Evolutionary conservation across 2,113 vertebrate species (phyloP).

Genomic region (Nyctereutes procyonoides): DNA sequence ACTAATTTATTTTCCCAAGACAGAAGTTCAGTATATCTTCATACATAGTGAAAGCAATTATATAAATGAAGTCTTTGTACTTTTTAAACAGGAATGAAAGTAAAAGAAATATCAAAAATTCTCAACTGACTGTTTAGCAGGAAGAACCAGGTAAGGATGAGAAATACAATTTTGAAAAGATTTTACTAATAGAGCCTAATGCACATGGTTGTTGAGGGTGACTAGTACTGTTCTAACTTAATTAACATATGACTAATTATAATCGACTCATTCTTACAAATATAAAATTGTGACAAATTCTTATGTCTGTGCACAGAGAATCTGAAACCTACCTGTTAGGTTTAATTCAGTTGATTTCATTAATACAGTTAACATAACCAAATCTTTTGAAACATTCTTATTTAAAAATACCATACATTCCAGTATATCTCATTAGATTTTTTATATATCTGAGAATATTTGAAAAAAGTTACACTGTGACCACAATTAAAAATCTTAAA

Average conservation of each 20-base stretch:
- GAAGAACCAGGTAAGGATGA: background rate
- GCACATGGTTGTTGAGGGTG: background rate
- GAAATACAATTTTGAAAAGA: background rate
- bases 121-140: background rate
- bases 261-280: background rate
- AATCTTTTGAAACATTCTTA: background rate
- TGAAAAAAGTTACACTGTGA: background rate
- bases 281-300: background rate
- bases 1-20: background rate
- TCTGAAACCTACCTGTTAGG: background rate
- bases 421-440: conserved; percentile 4
- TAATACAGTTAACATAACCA: background rate
- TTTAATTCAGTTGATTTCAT: background rate
- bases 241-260: background rate
- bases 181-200: background rate
- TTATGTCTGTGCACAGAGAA: background rate
- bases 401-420: background rate
- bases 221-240: background rate
- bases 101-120: background rate
- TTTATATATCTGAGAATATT: background rate
- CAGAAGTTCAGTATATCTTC: background rate
- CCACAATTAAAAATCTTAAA: conserved; percentile 38
- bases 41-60: background rate
- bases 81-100: conserved; percentile 10
- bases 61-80: background rate